Evolutionary conservation across 2,888 invertebrate genomes (phyloP).

Genomic region (Agonopterix heracliana): DNA sequence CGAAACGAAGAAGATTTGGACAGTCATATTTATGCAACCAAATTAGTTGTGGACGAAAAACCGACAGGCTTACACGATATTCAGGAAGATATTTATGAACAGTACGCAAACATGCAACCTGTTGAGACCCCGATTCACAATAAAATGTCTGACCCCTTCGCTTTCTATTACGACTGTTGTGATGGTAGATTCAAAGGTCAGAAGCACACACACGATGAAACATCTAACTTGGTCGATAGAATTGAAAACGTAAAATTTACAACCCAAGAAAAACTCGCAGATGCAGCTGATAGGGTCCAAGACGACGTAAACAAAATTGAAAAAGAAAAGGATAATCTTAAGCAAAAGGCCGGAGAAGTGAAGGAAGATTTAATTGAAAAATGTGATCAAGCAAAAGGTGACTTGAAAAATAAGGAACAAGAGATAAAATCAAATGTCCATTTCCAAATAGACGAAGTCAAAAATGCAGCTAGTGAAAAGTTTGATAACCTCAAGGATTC

Average conservation of each 20-base stretch:
- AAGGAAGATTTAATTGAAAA: conserved; percentile 41
- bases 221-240: conserved; percentile 57
- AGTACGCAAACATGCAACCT: conserved; percentile 65
- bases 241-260: conserved; percentile 63
- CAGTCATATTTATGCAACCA: conserved; percentile 55
- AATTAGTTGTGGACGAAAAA: conserved; percentile 63
- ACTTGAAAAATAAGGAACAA: conserved; percentile 35
- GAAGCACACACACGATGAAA: conserved; percentile 64
- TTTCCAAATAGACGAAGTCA: conserved; percentile 30
- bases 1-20: conserved; percentile 54
- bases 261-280: conserved; percentile 53
- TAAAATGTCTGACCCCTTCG: conserved; percentile 53
- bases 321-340: conserved; percentile 54
- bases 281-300: conserved; percentile 39
- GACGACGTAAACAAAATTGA: conserved; percentile 42
- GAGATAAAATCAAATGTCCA: conserved; percentile 35
- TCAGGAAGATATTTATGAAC: conserved; percentile 53
- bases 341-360: conserved; percentile 39
- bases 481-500: conserved; percentile 38
- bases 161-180: conserved; percentile 55
- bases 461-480: conserved; percentile 33
- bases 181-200: conserved; percentile 50
- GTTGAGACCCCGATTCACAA: conserved; percentile 53
- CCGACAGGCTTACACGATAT: conserved; percentile 31
- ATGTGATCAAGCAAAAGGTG: conserved; percentile 33